Base-by-base conservation (phyloP, 2,797 vertebrate species). In the Hemitrygon akajei region DNA sequence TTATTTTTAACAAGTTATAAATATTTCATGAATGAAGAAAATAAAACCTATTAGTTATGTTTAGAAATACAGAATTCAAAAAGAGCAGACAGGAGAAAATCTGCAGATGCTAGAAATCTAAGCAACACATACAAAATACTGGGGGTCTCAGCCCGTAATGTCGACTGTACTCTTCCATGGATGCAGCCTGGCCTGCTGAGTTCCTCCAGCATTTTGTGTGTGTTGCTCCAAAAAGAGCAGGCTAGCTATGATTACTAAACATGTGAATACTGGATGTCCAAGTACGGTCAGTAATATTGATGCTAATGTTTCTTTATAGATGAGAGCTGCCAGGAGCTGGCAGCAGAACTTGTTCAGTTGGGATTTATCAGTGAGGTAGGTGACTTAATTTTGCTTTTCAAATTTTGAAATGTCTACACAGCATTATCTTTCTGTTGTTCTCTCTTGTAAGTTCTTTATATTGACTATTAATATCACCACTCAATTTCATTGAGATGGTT, bases 331-430 rank as follows among this genome's bases (percentile, higher is more conserved):
- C 98, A 99, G 58, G 98, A 99, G 95, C 95, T 99, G 96, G 97
- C 98, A 0, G 98, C 98, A 63, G 99, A 99, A 95, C 97, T 99
- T 58, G 98, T 99, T 91, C 99, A 99, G 96, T 97, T 99, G 94
- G 99, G 99, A 18, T 99, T 99, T 96, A 98, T 99, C 95, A 98
- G 98, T 18, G 99, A 99, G 98, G 99, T 98, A 94, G 95, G 96
- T 22, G 60, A 3, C 30, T 60, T 47, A 40, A 6, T 77, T 79
- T 89, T 91, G 89, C 2, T 91, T 91, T 20, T 37, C 0, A 3
- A 25, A 40, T 73, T 47, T 37, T n/a, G 40, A 16, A 16, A n/a
- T 37, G 6, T 92, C 34, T 9, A 60, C 60, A 25, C 27, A 16
- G 27, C 27, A 86, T 86, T 60, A 14, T 82, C 30, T 84, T 22